Percentiles rank a stretch among this genome's conserved stretches.
phyloP scores from a whole-genome alignment of 1,140 invertebrate genomes.

The Oryzaephilus surinamensis region DNA sequence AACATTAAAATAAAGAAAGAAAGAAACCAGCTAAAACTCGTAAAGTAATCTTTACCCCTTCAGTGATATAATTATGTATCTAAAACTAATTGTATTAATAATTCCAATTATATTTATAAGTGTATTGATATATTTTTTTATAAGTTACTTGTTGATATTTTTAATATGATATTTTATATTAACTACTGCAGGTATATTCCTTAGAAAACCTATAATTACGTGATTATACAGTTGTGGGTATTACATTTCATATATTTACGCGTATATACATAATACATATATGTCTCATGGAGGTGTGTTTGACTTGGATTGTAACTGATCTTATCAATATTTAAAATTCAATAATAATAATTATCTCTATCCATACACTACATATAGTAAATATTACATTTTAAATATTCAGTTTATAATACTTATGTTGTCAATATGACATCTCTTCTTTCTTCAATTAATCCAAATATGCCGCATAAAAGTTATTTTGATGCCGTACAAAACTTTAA shows the following conservation, averaged over 20 bases:
- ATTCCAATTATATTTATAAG: constrained; percentile 18
- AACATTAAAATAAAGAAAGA: too few relatives aligned
- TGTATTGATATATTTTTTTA: constrained; percentile 22
- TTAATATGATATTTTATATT: constrained; percentile 15
- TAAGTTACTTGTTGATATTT: constrained; percentile 15
- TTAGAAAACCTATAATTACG: too few relatives aligned
- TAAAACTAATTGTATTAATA: neutral
- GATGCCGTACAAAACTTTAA: too few relatives aligned
- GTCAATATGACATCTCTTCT: constrained; percentile 31
- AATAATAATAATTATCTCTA: constrained; percentile 27
- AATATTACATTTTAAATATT: constrained; percentile 34
- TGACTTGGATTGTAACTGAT: constrained; percentile 10
- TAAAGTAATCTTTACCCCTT: too few relatives aligned
- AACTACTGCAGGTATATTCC: constrained; percentile 2
- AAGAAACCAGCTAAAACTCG: too few relatives aligned
- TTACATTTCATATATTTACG: too few relatives aligned
- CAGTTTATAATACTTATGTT: constrained; percentile 25
- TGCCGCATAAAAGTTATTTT: constrained; percentile 24
- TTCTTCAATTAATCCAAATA: constrained; percentile 15
- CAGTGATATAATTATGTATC: neutral
- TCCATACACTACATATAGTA: constrained; percentile 29
- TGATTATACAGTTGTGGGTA: too few relatives aligned
- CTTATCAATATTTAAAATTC: constrained; percentile 27
- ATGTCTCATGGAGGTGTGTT: too few relatives aligned
- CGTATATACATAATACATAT: too few relatives aligned